These are phyloP conservation scores for Chionis minor DNA, from an alignment of 2,113 vertebrate genomes.

Conservation along the genomic window DNA sequence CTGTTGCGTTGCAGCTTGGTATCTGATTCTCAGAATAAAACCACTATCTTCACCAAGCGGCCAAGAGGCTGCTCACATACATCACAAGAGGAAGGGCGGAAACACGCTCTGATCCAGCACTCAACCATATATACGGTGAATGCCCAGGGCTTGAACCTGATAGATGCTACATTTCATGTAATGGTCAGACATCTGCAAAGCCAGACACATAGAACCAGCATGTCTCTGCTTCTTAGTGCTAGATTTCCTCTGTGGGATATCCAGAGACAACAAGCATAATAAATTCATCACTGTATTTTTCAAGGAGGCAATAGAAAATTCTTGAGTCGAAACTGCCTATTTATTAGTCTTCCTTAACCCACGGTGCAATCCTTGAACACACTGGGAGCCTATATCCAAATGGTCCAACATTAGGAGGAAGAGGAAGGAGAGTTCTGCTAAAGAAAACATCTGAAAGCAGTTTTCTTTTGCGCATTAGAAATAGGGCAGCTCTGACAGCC, in stretches of 20 bases:
- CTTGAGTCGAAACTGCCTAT: background rate
- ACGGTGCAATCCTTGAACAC: background rate
- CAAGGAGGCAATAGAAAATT: background rate
- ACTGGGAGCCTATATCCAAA: background rate
- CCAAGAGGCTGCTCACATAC: background rate
- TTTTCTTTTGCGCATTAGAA: background rate
- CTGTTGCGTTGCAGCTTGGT: background rate
- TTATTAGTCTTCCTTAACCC: background rate
- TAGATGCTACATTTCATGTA: background rate
- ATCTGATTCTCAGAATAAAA: background rate
- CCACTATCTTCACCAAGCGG: background rate
- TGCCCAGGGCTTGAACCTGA: background rate
- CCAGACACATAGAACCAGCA: background rate
- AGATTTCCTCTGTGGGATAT: background rate
- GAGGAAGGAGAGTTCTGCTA: background rate
- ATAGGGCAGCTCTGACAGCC: background rate
- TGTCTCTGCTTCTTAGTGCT: background rate
- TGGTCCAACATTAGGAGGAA: background rate
- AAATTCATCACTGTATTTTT: background rate
- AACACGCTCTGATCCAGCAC: background rate
- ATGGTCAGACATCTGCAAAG: background rate
- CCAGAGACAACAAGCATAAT: background rate
- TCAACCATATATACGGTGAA: background rate
- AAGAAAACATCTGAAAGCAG: background rate
- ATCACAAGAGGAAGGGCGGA: background rate